phyloP scores from a whole-genome alignment of 2,888 invertebrate genomes.

The Melolontha melolontha region DNA sequence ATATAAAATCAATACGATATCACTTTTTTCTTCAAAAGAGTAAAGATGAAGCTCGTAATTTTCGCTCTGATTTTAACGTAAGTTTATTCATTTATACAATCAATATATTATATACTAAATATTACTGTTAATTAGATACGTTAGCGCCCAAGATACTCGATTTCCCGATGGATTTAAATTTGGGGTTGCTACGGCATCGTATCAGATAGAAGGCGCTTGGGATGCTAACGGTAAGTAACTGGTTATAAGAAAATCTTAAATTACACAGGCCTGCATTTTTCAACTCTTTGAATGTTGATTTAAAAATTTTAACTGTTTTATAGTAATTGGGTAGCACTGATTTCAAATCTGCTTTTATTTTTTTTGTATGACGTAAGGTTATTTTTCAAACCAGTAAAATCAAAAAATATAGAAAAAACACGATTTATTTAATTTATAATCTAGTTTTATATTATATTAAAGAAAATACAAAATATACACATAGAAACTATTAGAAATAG shows the following conservation, averaged over 20 bases:
- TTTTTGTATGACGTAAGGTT: no score
- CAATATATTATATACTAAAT: background rate
- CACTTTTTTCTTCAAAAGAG: background rate
- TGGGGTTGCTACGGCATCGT: constrained; percentile 60
- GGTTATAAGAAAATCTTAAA: constrained; percentile 15
- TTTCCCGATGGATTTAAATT: constrained; percentile 58
- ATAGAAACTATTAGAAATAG: no score
- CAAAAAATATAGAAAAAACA: no score
- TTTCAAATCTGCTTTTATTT: no score
- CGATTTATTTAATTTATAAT: no score
- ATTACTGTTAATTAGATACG: background rate
- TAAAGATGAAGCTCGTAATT: constrained; percentile 1
- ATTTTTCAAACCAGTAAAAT: no score
- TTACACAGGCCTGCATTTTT: constrained; percentile 4
- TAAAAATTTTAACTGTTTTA: no score
- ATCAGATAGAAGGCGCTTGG: constrained; percentile 57
- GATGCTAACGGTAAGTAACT: constrained; percentile 49
- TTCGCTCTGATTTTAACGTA: background rate
- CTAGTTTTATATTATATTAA: no score
- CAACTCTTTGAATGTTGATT: no score
- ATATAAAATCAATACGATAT: background rate
- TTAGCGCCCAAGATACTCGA: background rate
- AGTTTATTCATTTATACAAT: background rate
- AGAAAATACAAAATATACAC: no score
- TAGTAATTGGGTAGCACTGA: no score